Conservation (phyloP, 2,797 vertebrate genomes). For the Austrolebias charrua region DNA sequence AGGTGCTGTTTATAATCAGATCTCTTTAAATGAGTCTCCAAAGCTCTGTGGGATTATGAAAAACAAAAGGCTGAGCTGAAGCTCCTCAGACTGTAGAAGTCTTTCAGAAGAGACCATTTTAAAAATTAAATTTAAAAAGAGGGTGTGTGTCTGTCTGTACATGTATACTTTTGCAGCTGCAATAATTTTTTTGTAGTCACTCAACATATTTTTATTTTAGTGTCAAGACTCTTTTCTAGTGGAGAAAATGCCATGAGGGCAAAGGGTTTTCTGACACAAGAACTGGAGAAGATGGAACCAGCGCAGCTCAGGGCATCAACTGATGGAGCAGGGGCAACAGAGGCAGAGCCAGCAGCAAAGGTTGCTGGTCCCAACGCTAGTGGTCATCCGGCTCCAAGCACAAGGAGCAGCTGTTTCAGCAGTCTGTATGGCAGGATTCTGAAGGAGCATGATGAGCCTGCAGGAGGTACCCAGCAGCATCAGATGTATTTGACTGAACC, state of each 20-base stretch:
- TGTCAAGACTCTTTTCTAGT: background rate
- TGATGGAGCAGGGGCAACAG: background rate
- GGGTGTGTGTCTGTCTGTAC: no score
- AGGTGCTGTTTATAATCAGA: no score
- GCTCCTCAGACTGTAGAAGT: no score
- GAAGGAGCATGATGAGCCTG: background rate
- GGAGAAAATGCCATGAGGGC: background rate
- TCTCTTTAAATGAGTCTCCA: no score
- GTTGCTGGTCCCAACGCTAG: background rate
- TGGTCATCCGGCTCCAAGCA: background rate
- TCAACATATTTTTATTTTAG: background rate
- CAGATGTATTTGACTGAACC: constrained; percentile 1
- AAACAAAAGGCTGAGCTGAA: no score
- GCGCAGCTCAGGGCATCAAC: background rate
- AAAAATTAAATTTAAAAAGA: no score
- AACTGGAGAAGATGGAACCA: background rate
- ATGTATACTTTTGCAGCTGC: no score
- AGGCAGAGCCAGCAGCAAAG: background rate
- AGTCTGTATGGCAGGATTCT: background rate
- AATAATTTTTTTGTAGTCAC: no score
- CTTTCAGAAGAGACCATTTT: no score
- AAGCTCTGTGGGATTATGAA: no score
- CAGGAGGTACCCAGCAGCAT: background rate
- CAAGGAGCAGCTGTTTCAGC: background rate
- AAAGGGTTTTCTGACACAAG: background rate